Percentiles rank a stretch among this genome's conserved stretches.
phyloP scores from a whole-genome alignment of 2,888 invertebrate genomes.

The Pyralis farinalis region DNA sequence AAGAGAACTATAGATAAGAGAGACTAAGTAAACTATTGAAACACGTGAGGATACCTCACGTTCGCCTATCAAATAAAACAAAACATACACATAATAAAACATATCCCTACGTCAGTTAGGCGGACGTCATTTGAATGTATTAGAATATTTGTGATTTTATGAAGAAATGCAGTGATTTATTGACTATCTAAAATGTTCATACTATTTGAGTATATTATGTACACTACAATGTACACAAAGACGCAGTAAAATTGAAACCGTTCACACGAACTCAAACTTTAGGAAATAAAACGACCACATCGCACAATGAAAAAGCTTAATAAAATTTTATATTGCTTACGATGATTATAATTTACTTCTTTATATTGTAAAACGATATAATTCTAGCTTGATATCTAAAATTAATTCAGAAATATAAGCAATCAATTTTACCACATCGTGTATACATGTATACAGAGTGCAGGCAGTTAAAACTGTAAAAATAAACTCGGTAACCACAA shows the following conservation, averaged over 20 bases:
- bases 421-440: too few species aligned
- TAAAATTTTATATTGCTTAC: too few species aligned
- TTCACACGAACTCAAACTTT: background rate
- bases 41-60: too few species aligned
- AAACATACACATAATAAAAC: conserved; percentile 30
- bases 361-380: too few species aligned
- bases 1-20: too few species aligned
- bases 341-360: too few species aligned
- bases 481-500: conserved; percentile 53
- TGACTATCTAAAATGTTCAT: conserved; percentile 4
- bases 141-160: background rate
- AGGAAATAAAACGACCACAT: background rate
- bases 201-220: conserved; percentile 7
- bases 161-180: conserved; percentile 4
- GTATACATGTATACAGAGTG: too few species aligned
- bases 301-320: too few species aligned
- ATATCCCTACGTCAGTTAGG: conserved; percentile 59
- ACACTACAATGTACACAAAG: conserved; percentile 4
- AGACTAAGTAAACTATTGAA: too few species aligned
- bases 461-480: background rate
- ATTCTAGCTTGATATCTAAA: too few species aligned
- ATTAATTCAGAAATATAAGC: too few species aligned
- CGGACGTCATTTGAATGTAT: conserved; percentile 37
- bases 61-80: conserved; percentile 10
- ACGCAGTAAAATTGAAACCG: conserved; percentile 1